A percentile compares a stretch with the other conserved stretches of the same genome.
These are phyloP conservation scores for Frieseomelitta varia DNA, from an alignment of 1,140 invertebrate species.

Conservation along the genomic window DNA sequence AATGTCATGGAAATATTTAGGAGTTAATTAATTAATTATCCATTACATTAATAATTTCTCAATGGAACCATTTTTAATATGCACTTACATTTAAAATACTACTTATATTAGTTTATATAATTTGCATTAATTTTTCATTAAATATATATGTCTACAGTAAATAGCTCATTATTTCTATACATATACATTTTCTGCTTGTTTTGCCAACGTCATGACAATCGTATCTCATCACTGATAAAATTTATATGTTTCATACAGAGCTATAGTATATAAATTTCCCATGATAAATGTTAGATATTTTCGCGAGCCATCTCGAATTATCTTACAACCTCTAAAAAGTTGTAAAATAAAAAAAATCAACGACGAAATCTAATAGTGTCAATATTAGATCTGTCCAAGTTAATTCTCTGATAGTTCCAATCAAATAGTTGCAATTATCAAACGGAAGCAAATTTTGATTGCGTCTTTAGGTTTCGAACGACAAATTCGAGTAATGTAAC, in stretches of 20 bases:
- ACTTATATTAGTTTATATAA: background rate
- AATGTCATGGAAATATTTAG: background rate
- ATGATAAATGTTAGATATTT: background rate
- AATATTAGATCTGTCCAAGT: background rate
- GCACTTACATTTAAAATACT: background rate
- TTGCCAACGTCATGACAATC: background rate
- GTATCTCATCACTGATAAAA: background rate
- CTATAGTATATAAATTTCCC: background rate
- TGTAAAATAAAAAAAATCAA: background rate
- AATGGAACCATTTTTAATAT: background rate
- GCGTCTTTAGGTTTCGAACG: constrained; percentile 19
- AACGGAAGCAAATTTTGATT: background rate
- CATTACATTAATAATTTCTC: background rate
- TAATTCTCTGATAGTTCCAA: background rate
- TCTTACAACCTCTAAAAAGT: no score
- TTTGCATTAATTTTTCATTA: background rate
- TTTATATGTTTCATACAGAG: background rate
- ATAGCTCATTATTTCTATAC: background rate
- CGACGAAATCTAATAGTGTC: background rate
- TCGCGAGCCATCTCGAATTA: background rate
- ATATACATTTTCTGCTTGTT: background rate
- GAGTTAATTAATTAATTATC: background rate
- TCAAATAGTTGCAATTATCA: background rate
- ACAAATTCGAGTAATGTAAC: constrained; percentile 60
- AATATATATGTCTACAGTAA: background rate